A percentile compares a stretch with the other conserved stretches of the same genome.
Evolutionary conservation across 2,888 invertebrate species (phyloP).

Genomic region (Netelia inedita): DNA sequence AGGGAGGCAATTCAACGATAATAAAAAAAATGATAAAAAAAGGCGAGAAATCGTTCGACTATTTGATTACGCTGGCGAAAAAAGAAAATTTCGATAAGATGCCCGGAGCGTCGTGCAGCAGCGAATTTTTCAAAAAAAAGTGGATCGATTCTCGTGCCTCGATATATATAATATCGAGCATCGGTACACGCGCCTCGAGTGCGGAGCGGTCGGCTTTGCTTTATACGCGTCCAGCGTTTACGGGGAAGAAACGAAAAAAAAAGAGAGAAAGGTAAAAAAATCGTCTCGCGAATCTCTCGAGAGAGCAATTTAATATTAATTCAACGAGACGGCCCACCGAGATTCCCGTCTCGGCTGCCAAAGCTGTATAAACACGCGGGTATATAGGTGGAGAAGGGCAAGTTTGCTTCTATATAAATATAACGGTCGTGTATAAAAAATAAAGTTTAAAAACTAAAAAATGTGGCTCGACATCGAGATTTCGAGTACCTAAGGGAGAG

Average conservation of each 20-base stretch:
- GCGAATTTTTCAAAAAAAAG: conserved; percentile 34
- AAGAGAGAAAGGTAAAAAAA: neutral
- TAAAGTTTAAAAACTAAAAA: neutral
- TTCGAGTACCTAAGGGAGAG: neutral
- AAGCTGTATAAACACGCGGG: conserved; percentile 1
- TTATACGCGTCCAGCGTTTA: conserved; percentile 1
- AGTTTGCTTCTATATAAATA: neutral
- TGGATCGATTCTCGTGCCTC: conserved; percentile 27
- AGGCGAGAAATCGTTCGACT: conserved; percentile 8
- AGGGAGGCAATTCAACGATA: neutral
- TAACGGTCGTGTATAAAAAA: neutral
- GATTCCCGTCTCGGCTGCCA: conserved; percentile 34
- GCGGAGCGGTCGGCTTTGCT: conserved; percentile 25
- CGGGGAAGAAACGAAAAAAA: neutral
- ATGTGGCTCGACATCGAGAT: too few species aligned
- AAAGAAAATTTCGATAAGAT: conserved; percentile 14
- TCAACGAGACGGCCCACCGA: conserved; percentile 42
- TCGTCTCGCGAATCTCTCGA: conserved; percentile 15
- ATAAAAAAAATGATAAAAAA: conserved; percentile 20
- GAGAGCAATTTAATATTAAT: conserved; percentile 62
- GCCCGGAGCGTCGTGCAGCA: conserved; percentile 28
- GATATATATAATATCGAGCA: conserved; percentile 18
- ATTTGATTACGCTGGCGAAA: conserved; percentile 9
- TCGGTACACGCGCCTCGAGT: conserved; percentile 47
- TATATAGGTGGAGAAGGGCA: neutral